Base-by-base conservation (phyloP, 2,797 vertebrate species). In the Mionectes olivaceus region DNA sequence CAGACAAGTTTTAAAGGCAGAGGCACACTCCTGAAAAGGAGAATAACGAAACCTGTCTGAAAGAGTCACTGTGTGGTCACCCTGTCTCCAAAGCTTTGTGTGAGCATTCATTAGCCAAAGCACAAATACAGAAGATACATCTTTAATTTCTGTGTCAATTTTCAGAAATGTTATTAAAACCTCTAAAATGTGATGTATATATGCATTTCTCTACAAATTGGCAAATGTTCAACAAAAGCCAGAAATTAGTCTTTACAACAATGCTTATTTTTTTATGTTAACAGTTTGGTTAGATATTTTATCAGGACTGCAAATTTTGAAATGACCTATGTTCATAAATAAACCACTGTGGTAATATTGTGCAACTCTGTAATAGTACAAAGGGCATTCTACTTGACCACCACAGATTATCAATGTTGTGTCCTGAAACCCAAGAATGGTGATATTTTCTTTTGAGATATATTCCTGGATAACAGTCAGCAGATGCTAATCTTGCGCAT, bases 401-500 rank as follows among this genome's bases (percentile, higher is more conserved):
- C 32, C 47, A 69, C 47, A 88, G 13, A 32, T 0, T 65, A 63
- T 27, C 3, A 49, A 14, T 47, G n/a, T 83, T 89, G 14, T 67
- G 30, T 81, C 24, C 69, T 35, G 30, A 83, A 94, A 37, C 39
- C 25, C 19, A 10, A 90, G 32, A 90, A 33, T 15, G 13, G 14
- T 37, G 24, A 30, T 60, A 64, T 87, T 80, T 91, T 76, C 55
- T 91, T 56, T 80, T 35, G 30, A 2, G 6, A 39, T 88, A 22
- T 94, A 91, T 88, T 88, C 39, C 73, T 69, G 14, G 83, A 52
- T 69, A 88, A 75, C 13, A n/a, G 25, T 65, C 67, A 83, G 19
- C 43, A 93, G 73, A 93, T 86, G 76, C 4, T 94, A 90, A 88
- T 91, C 74, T 93, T 75, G 13, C 76, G 23, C 39, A 30, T n/a